Conservation (phyloP, 2,113 vertebrate genomes). For the Sphyrna mokarran region DNA sequence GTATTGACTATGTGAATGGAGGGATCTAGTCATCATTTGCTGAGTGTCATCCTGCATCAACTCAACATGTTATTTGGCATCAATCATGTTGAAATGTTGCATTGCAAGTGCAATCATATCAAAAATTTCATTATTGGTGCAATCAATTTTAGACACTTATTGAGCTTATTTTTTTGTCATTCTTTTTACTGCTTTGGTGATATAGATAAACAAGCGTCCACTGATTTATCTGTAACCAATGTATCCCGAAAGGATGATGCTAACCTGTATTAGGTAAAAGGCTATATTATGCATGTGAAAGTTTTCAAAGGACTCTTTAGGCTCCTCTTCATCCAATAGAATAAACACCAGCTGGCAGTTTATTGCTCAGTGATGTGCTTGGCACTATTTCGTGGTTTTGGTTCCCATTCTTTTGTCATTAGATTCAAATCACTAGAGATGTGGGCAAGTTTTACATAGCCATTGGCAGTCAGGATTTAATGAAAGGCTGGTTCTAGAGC, state of each 20-base stretch:
- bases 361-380: not conserved
- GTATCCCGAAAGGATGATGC: not conserved
- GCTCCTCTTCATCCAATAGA: not conserved
- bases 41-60: not conserved
- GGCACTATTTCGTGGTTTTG: not conserved
- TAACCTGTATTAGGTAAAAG: not conserved
- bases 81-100: not conserved
- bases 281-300: not conserved
- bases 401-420: not conserved
- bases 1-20: not conserved
- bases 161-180: not conserved
- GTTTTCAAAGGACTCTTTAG: not conserved
- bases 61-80: not conserved
- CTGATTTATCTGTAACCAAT: not conserved
- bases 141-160: not conserved
- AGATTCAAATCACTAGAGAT: not conserved
- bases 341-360: not conserved
- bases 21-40: not conserved
- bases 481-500: not conserved
- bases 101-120: not conserved
- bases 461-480: not conserved
- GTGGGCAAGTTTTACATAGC: not conserved
- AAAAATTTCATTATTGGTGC: not conserved
- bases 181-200: not conserved
- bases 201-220: not conserved